Evolutionary conservation across 1,140 invertebrate species (phyloP).

Genomic region (Pogonomyrmex californicus): DNA sequence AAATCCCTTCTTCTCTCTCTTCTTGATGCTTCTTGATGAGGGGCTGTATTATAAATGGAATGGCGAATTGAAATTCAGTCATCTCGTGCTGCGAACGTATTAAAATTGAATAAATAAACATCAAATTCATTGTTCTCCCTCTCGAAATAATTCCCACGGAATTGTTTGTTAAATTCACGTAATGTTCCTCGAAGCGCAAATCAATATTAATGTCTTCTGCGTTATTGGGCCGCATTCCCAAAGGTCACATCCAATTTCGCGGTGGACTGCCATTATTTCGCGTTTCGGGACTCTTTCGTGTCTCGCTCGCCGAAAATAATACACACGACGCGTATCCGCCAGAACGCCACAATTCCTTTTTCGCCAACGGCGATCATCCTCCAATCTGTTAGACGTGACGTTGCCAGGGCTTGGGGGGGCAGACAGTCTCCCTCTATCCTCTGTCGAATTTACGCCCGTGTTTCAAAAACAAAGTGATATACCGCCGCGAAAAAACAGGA

Average conservation of each 20-base stretch:
- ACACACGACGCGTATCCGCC: background rate
- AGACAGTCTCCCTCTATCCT: background rate
- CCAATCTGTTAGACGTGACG: conserved; percentile 23
- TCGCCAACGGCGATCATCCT: conserved; percentile 23
- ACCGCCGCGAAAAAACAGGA: conserved; percentile 52
- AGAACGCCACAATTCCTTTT: conserved; percentile 9
- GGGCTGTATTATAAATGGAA: background rate
- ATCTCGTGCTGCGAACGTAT: background rate
- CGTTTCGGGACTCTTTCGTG: background rate
- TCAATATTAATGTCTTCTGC: background rate
- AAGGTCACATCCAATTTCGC: background rate
- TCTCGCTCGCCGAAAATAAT: conserved; percentile 8
- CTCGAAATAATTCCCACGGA: background rate
- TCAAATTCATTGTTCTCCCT: background rate
- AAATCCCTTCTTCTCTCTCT: background rate
- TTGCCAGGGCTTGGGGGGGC: background rate
- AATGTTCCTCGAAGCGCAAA: background rate
- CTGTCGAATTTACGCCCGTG: conserved; percentile 10
- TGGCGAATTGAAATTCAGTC: background rate
- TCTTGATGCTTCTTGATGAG: background rate
- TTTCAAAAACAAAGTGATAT: conserved; percentile 55
- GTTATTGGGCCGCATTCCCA: background rate
- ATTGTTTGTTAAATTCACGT: background rate
- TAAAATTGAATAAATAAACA: conserved; percentile 7
- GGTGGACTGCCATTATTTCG: background rate